A percentile compares a stretch with the other conserved stretches of the same genome.
phyloP scores from a whole-genome alignment of 2,113 vertebrate species.

The Eurypyga helias region DNA sequence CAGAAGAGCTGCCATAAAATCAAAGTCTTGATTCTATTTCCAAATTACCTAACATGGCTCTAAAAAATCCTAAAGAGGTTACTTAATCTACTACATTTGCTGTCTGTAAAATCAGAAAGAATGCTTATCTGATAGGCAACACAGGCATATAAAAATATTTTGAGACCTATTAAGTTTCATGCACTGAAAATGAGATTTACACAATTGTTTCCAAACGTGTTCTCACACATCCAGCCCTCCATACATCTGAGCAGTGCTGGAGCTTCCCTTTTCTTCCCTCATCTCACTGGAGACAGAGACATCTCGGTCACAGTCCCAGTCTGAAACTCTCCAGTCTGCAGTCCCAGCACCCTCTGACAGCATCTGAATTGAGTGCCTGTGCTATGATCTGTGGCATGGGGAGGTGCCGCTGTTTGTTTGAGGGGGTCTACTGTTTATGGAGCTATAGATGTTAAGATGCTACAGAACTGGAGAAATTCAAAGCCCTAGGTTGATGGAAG shows the following conservation, averaged over 20 bases:
- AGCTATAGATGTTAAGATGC: background rate
- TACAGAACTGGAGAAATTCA: background rate
- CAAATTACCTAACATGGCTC: background rate
- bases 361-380: background rate
- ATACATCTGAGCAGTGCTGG: background rate
- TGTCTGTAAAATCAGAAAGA: background rate
- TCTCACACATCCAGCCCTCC: background rate
- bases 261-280: background rate
- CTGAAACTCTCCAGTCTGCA: background rate
- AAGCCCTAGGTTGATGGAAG: background rate
- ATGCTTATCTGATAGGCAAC: background rate
- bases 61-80: background rate
- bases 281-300: background rate
- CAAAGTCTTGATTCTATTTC: background rate
- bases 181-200: background rate
- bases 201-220: background rate
- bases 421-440: background rate
- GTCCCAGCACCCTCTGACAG: background rate
- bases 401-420: background rate
- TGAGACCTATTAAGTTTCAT: background rate
- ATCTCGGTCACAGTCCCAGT: background rate
- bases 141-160: background rate
- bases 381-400: background rate
- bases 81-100: background rate
- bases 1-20: background rate